A percentile compares a stretch with the other conserved stretches of the same genome.
Conservation (phyloP, 2,888 invertebrate genomes). For the Phytoseiulus persimilis region DNA sequence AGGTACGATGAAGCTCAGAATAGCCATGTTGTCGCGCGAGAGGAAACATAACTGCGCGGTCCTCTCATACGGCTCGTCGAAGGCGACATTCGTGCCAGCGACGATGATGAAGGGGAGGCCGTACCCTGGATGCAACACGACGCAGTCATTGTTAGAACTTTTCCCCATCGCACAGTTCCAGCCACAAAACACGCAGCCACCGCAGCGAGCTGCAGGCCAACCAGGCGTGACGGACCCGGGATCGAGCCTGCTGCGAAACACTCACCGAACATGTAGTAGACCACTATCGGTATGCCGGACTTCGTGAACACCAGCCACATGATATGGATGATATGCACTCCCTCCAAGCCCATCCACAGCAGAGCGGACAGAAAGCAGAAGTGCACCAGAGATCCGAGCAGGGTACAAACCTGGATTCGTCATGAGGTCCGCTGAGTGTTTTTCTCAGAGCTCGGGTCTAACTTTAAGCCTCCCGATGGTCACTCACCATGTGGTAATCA, state of each 20-base stretch:
- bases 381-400: neutral
- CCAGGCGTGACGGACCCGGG: no score
- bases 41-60: slow-evolving; percentile 35
- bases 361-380: slow-evolving; percentile 10
- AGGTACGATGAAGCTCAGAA: slow-evolving; percentile 8
- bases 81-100: neutral
- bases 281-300: neutral
- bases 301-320: slow-evolving; percentile 24
- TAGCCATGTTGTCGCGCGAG: slow-evolving; percentile 26
- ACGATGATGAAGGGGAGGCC: neutral
- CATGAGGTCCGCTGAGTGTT: no score
- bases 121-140: slow-evolving; percentile 6
- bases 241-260: neutral
- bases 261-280: slow-evolving; percentile 13
- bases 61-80: slow-evolving; percentile 28
- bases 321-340: slow-evolving; percentile 15
- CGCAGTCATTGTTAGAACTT: neutral
- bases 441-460: neutral
- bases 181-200: no score
- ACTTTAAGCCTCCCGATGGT: no score
- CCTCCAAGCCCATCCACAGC: slow-evolving; percentile 21
- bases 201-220: no score
- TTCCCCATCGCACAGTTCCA: neutral
- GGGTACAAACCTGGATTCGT: slow-evolving; percentile 23
- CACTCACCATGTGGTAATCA: neutral